Percentiles rank a stretch among this genome's conserved stretches.
Conservation (phyloP, 2,888 invertebrate genomes). For the Xestia c-nigrum region DNA sequence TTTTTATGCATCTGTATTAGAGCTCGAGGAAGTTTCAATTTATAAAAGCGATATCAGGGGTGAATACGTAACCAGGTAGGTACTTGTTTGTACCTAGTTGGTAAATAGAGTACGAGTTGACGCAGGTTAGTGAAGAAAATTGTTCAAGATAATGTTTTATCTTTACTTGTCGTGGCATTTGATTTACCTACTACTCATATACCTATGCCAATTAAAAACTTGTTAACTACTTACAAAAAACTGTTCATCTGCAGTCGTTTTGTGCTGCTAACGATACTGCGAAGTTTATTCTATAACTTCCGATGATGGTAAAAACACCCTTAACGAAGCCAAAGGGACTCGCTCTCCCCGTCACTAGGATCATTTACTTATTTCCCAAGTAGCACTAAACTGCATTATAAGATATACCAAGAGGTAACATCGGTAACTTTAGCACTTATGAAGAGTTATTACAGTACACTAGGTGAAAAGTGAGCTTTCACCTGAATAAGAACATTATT, state of each 20-base stretch:
- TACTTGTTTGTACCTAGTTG: constrained; percentile 14
- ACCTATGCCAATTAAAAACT: constrained; percentile 25
- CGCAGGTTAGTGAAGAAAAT: constrained; percentile 25
- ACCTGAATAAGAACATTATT: too few relatives aligned
- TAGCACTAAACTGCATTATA: too few relatives aligned
- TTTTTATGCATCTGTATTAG: neutral
- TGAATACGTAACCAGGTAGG: constrained; percentile 14
- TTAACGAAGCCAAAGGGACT: too few relatives aligned
- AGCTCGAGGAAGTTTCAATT: constrained; percentile 12
- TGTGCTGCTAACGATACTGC: neutral
- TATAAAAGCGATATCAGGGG: constrained; percentile 1
- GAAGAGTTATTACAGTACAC: too few relatives aligned
- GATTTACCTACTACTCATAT: neutral
- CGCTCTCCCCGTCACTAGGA: too few relatives aligned
- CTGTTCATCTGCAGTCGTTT: neutral
- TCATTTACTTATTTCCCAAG: too few relatives aligned
- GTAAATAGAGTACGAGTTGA: neutral
- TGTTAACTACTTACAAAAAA: constrained; percentile 8
- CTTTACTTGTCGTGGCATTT: constrained; percentile 2
- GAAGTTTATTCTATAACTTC: neutral
- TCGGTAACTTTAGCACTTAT: too few relatives aligned
- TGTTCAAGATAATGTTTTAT: constrained; percentile 20
- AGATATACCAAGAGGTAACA: too few relatives aligned
- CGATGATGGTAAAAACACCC: too few relatives aligned
- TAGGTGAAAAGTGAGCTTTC: too few relatives aligned